phyloP scores from a whole-genome alignment of 2,888 invertebrate species.

The Melolontha melolontha region DNA sequence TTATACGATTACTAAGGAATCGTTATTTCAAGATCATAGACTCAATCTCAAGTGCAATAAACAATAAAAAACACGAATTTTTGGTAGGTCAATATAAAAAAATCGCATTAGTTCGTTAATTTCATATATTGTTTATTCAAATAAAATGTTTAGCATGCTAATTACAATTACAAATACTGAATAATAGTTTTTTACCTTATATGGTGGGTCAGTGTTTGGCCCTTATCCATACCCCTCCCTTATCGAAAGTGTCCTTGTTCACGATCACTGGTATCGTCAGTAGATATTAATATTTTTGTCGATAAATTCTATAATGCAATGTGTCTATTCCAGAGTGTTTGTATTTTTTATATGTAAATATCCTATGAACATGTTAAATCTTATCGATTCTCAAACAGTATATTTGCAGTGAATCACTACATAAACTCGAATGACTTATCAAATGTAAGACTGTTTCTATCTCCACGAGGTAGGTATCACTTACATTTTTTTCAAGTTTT shows the following conservation, averaged over 20 bases:
- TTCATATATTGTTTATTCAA: too few relatives aligned
- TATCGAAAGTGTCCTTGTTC: constrained; percentile 29
- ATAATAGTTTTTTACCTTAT: background rate
- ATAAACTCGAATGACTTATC: background rate
- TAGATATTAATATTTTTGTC: constrained; percentile 29
- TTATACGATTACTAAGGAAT: too few relatives aligned
- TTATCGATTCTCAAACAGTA: background rate
- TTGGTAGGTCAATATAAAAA: too few relatives aligned
- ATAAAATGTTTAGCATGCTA: too few relatives aligned
- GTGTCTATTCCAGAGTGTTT: constrained; percentile 1
- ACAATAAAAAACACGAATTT: too few relatives aligned
- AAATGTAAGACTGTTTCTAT: too few relatives aligned
- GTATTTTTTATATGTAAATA: background rate
- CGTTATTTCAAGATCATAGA: too few relatives aligned
- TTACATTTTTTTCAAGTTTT: too few relatives aligned
- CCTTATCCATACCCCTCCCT: constrained; percentile 31
- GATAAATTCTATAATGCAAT: constrained; percentile 18
- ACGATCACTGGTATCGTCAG: constrained; percentile 23
- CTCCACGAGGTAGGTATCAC: background rate
- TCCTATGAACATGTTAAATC: background rate
- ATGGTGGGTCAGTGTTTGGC: background rate
- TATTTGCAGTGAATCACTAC: background rate
- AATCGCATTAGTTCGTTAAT: too few relatives aligned
- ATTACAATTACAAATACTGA: too few relatives aligned
- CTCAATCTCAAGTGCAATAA: too few relatives aligned